phyloP scores from a whole-genome alignment of 2,888 invertebrate species.

The Agapostemon virescens region DNA sequence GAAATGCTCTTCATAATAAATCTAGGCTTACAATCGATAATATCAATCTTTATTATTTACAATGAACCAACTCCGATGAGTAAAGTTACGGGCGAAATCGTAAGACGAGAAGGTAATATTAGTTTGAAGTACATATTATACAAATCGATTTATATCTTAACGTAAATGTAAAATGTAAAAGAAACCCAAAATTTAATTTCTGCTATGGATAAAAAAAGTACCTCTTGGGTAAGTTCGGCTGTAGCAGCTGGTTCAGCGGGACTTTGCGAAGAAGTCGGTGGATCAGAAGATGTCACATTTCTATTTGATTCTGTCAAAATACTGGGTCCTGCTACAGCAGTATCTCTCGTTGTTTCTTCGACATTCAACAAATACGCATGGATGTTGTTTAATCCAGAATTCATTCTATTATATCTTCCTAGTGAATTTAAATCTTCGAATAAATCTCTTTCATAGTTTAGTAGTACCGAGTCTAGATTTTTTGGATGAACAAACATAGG shows the following conservation, averaged over 20 bases:
- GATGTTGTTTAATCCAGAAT: slow-evolving; percentile 81
- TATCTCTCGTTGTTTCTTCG: slow-evolving; percentile 76
- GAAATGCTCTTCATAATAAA: not conserved
- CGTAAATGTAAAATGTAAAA: not conserved
- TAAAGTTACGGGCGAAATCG: not conserved
- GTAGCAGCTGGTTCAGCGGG: slow-evolving; percentile 66
- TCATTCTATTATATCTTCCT: slow-evolving; percentile 84
- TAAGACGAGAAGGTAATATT: not conserved
- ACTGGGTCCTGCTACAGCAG: slow-evolving; percentile 70
- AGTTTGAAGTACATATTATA: not conserved
- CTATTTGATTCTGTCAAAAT: slow-evolving; percentile 67
- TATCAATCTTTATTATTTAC: not conserved
- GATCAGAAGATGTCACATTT: slow-evolving; percentile 69
- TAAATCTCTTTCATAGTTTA: slow-evolving; percentile 87
- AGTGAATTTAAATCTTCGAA: slow-evolving; percentile 88
- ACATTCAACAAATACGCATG: slow-evolving; percentile 85
- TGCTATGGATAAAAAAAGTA: slow-evolving; percentile 61
- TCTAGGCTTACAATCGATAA: not conserved
- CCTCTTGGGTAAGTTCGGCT: slow-evolving; percentile 81
- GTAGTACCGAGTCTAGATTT: slow-evolving; percentile 86
- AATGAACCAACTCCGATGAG: not conserved
- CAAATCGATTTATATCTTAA: not conserved
- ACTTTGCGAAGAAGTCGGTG: slow-evolving; percentile 66
- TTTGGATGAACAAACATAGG: slow-evolving; percentile 87
- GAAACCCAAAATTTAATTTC: slow-evolving; percentile 16